Conservation (phyloP, 2,113 vertebrate genomes). For the Pangasianodon gigas region DNA sequence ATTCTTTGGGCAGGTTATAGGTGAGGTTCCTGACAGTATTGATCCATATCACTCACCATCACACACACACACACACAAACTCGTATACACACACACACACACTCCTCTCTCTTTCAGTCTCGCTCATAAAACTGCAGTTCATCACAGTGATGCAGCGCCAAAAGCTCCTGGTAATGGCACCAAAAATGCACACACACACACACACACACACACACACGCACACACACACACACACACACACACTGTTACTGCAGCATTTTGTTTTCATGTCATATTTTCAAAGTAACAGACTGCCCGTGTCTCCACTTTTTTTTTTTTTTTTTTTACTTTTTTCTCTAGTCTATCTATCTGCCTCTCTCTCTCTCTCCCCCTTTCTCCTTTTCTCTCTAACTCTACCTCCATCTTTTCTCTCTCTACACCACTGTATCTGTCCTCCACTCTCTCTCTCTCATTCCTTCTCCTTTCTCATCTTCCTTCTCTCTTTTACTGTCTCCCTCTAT, state of each 20-base stretch:
- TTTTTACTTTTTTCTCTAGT: neutral
- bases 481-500: neutral
- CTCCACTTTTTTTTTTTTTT: neutral
- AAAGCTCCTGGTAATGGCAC: neutral
- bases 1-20: neutral
- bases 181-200: neutral
- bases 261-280: conserved; percentile 12
- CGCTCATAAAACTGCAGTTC: neutral
- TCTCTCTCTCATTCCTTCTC: neutral
- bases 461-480: neutral
- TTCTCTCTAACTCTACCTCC: neutral
- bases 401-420: neutral
- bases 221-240: neutral
- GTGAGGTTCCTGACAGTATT: neutral
- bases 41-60: neutral
- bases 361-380: neutral
- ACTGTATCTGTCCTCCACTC: neutral
- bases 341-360: too few relatives aligned
- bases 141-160: neutral
- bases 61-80: neutral
- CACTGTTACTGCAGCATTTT: neutral
- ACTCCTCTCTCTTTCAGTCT: neutral
- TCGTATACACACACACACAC: neutral
- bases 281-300: neutral
- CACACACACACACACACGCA: neutral